A percentile compares a stretch with the other conserved stretches of the same genome.
Conservation (phyloP, 2,888 invertebrate species). For the Tupiocoris notatus region DNA sequence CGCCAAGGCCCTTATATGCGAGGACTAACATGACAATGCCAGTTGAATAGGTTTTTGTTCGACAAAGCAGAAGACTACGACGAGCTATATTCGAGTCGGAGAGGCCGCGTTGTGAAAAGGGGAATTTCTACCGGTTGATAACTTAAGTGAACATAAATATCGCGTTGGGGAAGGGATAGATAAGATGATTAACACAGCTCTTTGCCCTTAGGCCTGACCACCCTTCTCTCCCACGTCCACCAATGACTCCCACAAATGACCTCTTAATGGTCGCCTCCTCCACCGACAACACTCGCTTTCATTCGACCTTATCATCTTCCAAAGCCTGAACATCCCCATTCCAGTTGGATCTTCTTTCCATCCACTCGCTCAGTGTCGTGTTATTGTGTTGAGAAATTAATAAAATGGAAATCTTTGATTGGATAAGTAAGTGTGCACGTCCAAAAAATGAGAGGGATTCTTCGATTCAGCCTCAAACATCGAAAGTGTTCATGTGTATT, state of each 20-base stretch:
- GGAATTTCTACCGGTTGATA: conserved; percentile 27
- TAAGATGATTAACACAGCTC: conserved; percentile 38
- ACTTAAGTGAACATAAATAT: conserved; percentile 39
- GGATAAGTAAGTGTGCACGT: too few species aligned
- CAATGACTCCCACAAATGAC: conserved; percentile 18
- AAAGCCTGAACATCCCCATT: too few species aligned
- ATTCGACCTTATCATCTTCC: neutral
- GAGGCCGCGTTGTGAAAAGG: neutral
- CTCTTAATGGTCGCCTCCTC: conserved; percentile 30
- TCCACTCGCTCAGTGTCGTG: neutral
- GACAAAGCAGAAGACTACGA: too few species aligned
- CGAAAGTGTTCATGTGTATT: too few species aligned
- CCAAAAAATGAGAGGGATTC: too few species aligned
- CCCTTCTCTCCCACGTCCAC: neutral
- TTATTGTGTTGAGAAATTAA: conserved; percentile 10
- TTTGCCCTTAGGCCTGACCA: neutral
- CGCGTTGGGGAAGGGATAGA: conserved; percentile 9
- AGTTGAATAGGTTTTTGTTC: too few species aligned
- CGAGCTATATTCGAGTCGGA: neutral
- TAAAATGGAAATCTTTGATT: too few species aligned
- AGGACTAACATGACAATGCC: too few species aligned
- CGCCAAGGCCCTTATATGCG: too few species aligned
- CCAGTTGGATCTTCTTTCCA: neutral
- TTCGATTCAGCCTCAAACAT: too few species aligned
- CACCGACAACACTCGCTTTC: neutral